Base-by-base conservation (phyloP, 2,888 invertebrate genomes). In the Pocota personata region DNA sequence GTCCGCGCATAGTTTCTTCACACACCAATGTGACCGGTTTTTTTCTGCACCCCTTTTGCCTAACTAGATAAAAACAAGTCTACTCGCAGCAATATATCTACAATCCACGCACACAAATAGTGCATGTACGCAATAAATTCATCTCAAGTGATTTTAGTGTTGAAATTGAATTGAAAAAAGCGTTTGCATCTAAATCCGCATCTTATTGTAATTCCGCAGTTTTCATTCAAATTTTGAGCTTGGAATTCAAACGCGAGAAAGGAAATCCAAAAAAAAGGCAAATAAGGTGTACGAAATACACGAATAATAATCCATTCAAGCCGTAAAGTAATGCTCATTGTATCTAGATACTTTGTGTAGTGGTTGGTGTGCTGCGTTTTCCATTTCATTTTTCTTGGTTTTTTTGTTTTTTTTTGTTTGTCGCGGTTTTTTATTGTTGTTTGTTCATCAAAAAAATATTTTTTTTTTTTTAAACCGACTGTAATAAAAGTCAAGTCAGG, bases 401-500 rank as follows among this genome's bases (percentile, higher is more conserved):
- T n/a, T n/a, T 48, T 27, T 32, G 19, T 16, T 24, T 50, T 24
- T 50, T 48, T 72, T 72, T 48, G n/a, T 52, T 67, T 58, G 57
- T 46, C 27, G n/a, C 19, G 19, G 40, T 55, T 27, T 55, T 58
- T 58, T 37, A 16, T 32, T 55, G 55, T 50, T 72, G 73, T 75
- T 50, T 72, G 73, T 75, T 79, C 58, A 79, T 66, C 62, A 62
- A 62, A 69, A 14, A 14, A 24, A 24, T 57, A 30, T 60, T 67
- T 67, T 55, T 48, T 48, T 76, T n/a, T 10, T 14, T 32, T 60
- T 19, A 35, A 67, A 69, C 62, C 64, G 60, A 67, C 64, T 79
- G 79, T 83, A 84, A 80, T 80, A 84, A 84, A 80, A 80, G 84
- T 75, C 84, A 80, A 84, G 84, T 84, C 84, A 84, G 84, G 84